phyloP scores from a whole-genome alignment of 1,140 invertebrate species.

The Ceratina calcarata region DNA sequence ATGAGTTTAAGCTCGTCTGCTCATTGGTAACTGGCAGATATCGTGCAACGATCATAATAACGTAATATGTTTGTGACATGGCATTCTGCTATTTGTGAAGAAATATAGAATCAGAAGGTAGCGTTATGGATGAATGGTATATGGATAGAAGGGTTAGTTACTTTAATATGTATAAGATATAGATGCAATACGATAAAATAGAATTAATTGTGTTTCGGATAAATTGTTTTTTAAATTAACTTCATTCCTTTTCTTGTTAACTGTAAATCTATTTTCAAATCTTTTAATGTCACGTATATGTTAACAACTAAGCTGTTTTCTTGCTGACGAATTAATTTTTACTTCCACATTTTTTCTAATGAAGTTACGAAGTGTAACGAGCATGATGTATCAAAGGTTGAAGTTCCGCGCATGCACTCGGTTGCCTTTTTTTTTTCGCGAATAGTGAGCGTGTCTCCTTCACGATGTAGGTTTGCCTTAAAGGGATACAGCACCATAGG shows the following conservation, averaged over 20 bases:
- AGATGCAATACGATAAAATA: no score
- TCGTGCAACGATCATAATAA: background rate
- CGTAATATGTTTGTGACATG: background rate
- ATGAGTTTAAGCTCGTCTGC: background rate
- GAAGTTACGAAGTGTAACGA: conserved; percentile 28
- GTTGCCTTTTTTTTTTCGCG: conserved; percentile 7
- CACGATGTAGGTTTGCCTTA: conserved; percentile 40
- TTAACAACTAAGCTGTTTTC: background rate
- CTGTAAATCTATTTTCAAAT: no score
- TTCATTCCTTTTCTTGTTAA: no score
- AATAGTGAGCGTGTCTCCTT: conserved; percentile 1
- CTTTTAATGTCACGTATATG: background rate
- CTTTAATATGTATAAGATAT: no score
- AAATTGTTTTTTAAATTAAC: no score
- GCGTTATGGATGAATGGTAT: background rate
- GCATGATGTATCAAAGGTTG: background rate
- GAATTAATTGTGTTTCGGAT: no score
- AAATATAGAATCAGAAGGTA: background rate
- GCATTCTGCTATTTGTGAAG: background rate
- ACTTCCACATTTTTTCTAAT: background rate
- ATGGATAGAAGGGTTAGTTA: background rate
- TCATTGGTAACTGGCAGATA: background rate
- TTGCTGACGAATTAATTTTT: background rate
- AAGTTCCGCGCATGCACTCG: conserved; percentile 27
- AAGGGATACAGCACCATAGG: conserved; percentile 13